Evolutionary conservation across 2,888 invertebrate species (phyloP).

Genomic region (Drosophila borborema): DNA sequence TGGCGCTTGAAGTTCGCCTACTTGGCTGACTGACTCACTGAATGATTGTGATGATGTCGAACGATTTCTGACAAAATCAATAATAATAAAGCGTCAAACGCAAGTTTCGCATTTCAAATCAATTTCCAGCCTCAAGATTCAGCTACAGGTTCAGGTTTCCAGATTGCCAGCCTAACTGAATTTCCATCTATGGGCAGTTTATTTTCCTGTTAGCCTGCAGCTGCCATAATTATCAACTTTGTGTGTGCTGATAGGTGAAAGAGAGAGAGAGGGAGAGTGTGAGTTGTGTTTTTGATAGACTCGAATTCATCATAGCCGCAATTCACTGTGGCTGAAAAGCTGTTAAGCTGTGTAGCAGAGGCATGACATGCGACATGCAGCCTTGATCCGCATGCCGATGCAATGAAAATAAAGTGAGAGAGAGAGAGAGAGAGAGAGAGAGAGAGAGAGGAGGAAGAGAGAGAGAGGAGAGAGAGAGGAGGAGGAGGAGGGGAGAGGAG

Average conservation of each 20-base stretch:
- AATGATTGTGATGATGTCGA: background rate
- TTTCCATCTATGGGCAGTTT: background rate
- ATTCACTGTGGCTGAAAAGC: background rate
- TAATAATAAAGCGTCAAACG: background rate
- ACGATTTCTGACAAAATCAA: background rate
- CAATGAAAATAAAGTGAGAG: background rate
- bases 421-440: background rate
- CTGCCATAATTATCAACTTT: background rate
- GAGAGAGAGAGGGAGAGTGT: background rate
- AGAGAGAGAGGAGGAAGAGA: no score
- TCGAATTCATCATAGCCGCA: background rate
- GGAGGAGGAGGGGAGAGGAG: no score
- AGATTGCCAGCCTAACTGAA: background rate
- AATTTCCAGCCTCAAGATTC: background rate
- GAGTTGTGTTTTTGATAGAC: background rate
- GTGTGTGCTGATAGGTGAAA: background rate
- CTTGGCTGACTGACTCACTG: slow-evolving; percentile 1
- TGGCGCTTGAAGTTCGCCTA: background rate
- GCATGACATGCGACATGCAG: background rate
- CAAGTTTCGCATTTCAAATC: background rate
- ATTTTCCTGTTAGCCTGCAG: background rate
- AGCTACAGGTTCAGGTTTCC: background rate
- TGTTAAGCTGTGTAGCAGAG: background rate
- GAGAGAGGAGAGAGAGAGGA: no score
- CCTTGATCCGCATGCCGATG: background rate